Evolutionary conservation across 2,797 vertebrate species (phyloP).

Genomic region (Delichon dasypus): DNA sequence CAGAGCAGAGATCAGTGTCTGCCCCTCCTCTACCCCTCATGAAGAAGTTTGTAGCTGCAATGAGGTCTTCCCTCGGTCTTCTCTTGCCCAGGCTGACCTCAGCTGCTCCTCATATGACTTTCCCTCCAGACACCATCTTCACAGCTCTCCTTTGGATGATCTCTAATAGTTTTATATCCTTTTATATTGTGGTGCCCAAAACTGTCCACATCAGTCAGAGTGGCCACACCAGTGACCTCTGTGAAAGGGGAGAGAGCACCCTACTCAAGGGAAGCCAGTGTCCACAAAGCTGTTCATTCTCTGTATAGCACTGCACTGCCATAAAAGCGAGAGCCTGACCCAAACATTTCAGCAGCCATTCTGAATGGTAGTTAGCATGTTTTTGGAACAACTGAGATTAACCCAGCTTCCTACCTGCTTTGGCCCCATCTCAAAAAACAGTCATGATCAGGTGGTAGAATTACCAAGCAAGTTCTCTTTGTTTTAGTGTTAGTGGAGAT

Average conservation of each 20-base stretch:
- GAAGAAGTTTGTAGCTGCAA: not conserved
- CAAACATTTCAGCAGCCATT: not conserved
- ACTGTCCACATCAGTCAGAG: not conserved
- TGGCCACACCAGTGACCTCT: not conserved
- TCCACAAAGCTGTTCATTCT: not conserved
- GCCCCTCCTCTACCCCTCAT: not conserved
- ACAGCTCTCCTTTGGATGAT: not conserved
- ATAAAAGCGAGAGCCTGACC: not conserved
- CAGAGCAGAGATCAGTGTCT: not conserved
- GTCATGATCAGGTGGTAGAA: not conserved
- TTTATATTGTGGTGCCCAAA: not conserved
- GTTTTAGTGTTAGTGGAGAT: not conserved
- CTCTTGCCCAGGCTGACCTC: not conserved
- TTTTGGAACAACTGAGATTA: slow-evolving; percentile 3
- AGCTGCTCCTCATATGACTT: not conserved
- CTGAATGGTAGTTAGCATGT: not conserved
- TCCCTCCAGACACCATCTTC: not conserved
- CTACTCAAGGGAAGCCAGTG: not conserved
- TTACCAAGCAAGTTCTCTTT: not conserved
- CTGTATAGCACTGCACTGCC: not conserved
- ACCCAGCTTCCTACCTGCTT: not conserved
- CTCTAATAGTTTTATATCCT: not conserved
- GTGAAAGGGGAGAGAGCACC: not conserved
- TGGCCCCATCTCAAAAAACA: not conserved
- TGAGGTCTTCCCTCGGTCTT: not conserved